Conservation (phyloP, 2,888 invertebrate species). For the Eupsilia transversa region DNA sequence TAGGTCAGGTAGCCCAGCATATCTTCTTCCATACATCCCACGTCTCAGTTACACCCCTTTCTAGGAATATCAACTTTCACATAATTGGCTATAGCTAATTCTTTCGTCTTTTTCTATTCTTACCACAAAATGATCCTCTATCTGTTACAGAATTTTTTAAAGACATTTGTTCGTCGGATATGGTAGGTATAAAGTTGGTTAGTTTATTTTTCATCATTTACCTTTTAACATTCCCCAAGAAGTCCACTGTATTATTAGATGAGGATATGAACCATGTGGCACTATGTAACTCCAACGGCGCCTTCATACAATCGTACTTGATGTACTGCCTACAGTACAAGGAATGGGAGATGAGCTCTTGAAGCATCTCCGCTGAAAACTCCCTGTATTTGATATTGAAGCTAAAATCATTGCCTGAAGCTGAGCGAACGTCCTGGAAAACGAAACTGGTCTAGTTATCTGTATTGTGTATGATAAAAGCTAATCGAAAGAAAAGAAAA, state of each 20-base stretch:
- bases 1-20: neutral
- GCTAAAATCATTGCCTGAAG: conserved; percentile 94
- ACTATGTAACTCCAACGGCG: conserved; percentile 96
- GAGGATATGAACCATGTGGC: conserved; percentile 97
- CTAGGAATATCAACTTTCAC: neutral
- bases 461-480: neutral
- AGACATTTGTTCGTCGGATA: too few species aligned
- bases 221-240: conserved; percentile 95
- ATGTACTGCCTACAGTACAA: conserved; percentile 97
- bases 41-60: neutral
- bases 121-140: neutral
- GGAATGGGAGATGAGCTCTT: conserved; percentile 97
- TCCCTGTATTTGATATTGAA: conserved; percentile 96
- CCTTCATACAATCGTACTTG: conserved; percentile 97
- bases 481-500: neutral
- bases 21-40: neutral
- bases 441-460: neutral
- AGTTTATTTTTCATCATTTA: too few species aligned
- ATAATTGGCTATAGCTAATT: neutral
- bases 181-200: too few species aligned
- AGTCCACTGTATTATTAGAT: conserved; percentile 94
- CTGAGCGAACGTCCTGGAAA: conserved; percentile 94
- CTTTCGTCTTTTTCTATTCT: too few species aligned
- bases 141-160: neutral
- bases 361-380: conserved; percentile 97